These are phyloP conservation scores for Psilopogon haemacephalus DNA, from an alignment of 2,113 vertebrate genomes.

Conservation along the genomic window DNA sequence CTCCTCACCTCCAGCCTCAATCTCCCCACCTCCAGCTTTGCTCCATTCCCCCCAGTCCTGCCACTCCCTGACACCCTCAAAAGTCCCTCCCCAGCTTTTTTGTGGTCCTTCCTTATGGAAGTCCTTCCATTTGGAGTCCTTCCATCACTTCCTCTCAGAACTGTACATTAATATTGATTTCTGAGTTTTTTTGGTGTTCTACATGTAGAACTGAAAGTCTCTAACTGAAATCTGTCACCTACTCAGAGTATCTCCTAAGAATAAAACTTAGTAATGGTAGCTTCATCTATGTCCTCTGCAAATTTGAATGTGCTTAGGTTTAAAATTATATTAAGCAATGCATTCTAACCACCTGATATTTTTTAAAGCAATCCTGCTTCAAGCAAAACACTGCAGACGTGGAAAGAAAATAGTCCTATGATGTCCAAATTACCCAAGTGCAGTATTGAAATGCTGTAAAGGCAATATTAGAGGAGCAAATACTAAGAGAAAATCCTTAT, in stretches of 20 bases:
- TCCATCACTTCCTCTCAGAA: too few relatives aligned
- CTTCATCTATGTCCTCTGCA: neutral
- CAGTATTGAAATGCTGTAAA: neutral
- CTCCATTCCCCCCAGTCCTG: too few relatives aligned
- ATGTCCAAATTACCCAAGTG: neutral
- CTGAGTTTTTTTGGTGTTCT: neutral
- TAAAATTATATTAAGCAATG: neutral
- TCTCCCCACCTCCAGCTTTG: too few relatives aligned
- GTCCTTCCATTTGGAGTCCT: too few relatives aligned
- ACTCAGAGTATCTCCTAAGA: neutral
- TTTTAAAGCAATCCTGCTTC: neutral
- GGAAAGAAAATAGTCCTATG: neutral
- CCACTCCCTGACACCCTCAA: too few relatives aligned
- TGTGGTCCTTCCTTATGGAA: too few relatives aligned
- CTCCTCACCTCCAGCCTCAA: too few relatives aligned
- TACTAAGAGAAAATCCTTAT: neutral
- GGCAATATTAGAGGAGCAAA: neutral
- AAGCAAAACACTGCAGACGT: neutral
- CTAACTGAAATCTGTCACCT: neutral
- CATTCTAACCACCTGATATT: neutral
- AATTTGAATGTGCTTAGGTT: neutral
- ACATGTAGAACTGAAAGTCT: neutral
- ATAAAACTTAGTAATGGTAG: neutral
- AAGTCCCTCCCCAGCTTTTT: too few relatives aligned
- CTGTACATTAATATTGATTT: too few relatives aligned